A percentile compares a stretch with the other conserved stretches of the same genome.
Conservation (phyloP, 2,113 vertebrate genomes). For the Chitala chitala region DNA sequence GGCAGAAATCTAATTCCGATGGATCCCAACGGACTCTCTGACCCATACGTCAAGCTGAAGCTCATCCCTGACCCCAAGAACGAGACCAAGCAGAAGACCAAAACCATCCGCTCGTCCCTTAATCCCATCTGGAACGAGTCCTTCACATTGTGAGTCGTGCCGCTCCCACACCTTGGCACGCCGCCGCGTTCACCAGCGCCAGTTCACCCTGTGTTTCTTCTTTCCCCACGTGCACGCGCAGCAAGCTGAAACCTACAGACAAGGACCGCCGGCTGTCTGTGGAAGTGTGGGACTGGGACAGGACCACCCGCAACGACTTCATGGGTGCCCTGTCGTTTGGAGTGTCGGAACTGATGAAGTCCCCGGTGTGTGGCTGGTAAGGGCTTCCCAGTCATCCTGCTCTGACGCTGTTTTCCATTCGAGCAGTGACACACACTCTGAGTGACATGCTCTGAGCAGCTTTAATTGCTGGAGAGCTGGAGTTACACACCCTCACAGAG, state of each 20-base stretch:
- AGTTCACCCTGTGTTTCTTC: conserved; percentile 14
- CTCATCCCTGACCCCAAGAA: conserved; percentile 93
- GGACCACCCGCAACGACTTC: conserved; percentile 95
- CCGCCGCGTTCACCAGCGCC: no score
- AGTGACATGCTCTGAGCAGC: no score
- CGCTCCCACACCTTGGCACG: not conserved
- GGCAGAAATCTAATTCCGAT: conserved; percentile 94
- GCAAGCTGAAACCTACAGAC: conserved; percentile 85
- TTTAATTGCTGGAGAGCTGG: no score
- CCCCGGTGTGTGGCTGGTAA: conserved; percentile 85
- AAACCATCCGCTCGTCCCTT: conserved; percentile 88
- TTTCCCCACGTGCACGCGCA: no score
- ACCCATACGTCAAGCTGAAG: conserved; percentile 96
- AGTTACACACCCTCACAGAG: no score
- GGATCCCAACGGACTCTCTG: conserved; percentile 94
- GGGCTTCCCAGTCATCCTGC: no score
- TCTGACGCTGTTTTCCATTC: no score
- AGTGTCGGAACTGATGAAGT: conserved; percentile 92
- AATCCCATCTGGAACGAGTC: conserved; percentile 92
- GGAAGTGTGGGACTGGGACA: conserved; percentile 97
- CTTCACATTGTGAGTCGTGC: conserved; percentile 83
- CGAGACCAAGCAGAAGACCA: conserved; percentile 96
- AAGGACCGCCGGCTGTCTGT: conserved; percentile 89
- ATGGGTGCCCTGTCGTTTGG: conserved; percentile 96
- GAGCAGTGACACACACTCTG: no score